Conservation (phyloP, 2,888 invertebrate species). For the Drosophila sordidula region DNA sequence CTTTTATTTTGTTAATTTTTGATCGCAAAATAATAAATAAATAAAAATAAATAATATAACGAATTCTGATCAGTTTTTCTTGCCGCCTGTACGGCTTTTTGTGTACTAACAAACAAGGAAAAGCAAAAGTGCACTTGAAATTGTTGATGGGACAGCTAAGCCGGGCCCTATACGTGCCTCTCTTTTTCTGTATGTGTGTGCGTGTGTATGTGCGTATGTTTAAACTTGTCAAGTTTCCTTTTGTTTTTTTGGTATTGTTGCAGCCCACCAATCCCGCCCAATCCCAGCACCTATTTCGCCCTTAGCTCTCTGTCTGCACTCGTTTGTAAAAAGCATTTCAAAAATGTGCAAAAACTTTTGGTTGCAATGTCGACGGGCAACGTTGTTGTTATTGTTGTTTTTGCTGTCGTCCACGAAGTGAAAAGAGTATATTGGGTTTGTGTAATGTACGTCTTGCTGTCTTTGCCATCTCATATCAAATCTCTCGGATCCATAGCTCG, state of each 20-base stretch:
- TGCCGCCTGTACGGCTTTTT: conserved; percentile 38
- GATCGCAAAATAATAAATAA: too few species aligned
- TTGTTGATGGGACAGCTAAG: conserved; percentile 69
- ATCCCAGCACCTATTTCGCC: conserved; percentile 13
- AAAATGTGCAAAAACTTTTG: conserved; percentile 69
- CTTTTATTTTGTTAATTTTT: too few species aligned
- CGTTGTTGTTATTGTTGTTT: conserved; percentile 17
- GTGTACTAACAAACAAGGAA: conserved; percentile 46
- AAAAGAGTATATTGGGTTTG: too few species aligned
- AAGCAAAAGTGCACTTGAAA: conserved; percentile 77
- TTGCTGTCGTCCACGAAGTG: too few species aligned
- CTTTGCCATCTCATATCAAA: too few species aligned
- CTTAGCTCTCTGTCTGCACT: conserved; percentile 40
- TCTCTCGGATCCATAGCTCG: too few species aligned
- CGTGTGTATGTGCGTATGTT: conserved; percentile 41
- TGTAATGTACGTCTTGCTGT: too few species aligned
- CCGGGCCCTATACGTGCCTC: conserved; percentile 23
- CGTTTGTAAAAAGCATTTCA: conserved; percentile 66
- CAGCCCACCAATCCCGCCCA: conserved; percentile 10
- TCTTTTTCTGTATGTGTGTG: conserved; percentile 7
- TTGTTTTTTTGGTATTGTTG: conserved; percentile 65
- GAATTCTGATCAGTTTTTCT: background rate
- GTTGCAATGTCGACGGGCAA: conserved; percentile 54
- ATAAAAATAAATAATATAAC: too few species aligned
- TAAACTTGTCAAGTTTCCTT: conserved; percentile 72